Base-by-base conservation (phyloP, 2,888 invertebrate species). In the Margaritifera margaritifera region DNA sequence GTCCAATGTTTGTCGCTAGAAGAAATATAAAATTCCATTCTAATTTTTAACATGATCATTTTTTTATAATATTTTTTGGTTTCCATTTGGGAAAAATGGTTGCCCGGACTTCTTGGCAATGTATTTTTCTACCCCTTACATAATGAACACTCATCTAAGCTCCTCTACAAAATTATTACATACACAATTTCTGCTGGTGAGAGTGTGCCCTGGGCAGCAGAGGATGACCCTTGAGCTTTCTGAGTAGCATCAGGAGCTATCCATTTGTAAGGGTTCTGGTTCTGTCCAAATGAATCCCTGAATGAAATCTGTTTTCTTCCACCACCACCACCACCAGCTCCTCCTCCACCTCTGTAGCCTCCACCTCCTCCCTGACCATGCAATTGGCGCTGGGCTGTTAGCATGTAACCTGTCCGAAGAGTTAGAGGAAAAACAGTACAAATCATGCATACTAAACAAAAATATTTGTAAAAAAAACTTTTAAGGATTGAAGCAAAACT, bases 141-240 rank as follows among this genome's bases (percentile, higher is more conserved):
- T 53, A 22, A 22, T n/a, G 18, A 55, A 8, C 2, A 50, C 24
- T 4, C 18, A 61, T 50, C 20, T 6, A 31, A 64, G 25, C 22
- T 31, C n/a, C 24, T 42, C 15, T 25, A 62, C 56, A 42, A 42
- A 68, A 19, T n/a, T n/a, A 51, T n/a, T 50, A 73, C 78, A 68
- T 80, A 84, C 84, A 84, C 78, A 62, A 83, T 63, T 25, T 84
- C 84, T 62, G 74, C 58, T 27, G 81, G 57, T 8, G 80, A 77
- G 27, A 71, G 42, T 42, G 42, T 52, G 55, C 74, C 77, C 51
- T 62, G 65, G 22, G 65, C 58, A 18, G 63, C 51, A 20, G 61
- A 64, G 19, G 53, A 18, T 59, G 64, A 63, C 24, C 58, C 52
- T 42, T 68, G 63, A 25, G 54, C 66, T 52, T 62, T 62, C 25